These are phyloP conservation scores for Lepus americanus DNA, from an alignment of 2,113 vertebrate genomes.

Conservation along the genomic window DNA sequence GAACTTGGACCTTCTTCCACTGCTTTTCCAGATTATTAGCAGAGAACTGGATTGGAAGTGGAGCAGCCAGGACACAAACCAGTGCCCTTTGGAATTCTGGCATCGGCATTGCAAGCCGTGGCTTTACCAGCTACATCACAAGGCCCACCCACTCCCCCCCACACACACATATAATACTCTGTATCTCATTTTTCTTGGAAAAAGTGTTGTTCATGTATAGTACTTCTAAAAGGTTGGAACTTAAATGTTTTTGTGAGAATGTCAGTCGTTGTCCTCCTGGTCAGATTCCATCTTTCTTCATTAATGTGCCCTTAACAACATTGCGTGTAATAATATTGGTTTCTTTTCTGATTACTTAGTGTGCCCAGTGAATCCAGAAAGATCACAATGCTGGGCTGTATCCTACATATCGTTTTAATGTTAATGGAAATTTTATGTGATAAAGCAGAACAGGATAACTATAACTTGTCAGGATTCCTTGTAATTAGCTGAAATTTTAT, in stretches of 20 bases:
- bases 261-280: neutral
- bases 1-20: too few species aligned
- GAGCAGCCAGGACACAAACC: too few species aligned
- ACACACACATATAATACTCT: neutral
- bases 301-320: neutral
- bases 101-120: too few species aligned
- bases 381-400: neutral
- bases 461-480: slow-evolving; percentile 13
- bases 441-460: neutral
- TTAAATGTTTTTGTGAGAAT: slow-evolving; percentile 58
- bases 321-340: slow-evolving; percentile 8
- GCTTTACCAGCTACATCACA: too few species aligned
- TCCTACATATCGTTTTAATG: slow-evolving; percentile 13
- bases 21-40: too few species aligned
- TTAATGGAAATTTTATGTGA: slow-evolving; percentile 43
- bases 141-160: neutral
- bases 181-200: neutral
- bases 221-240: neutral
- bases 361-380: neutral
- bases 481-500: neutral
- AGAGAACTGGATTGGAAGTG: too few species aligned
- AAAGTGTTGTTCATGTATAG: slow-evolving; percentile 19
- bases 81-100: too few species aligned
- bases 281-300: slow-evolving; percentile 13
- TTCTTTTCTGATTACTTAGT: slow-evolving; percentile 23